Base-by-base conservation (phyloP, 2,797 vertebrate genomes). In the Anguilla marmorata region DNA sequence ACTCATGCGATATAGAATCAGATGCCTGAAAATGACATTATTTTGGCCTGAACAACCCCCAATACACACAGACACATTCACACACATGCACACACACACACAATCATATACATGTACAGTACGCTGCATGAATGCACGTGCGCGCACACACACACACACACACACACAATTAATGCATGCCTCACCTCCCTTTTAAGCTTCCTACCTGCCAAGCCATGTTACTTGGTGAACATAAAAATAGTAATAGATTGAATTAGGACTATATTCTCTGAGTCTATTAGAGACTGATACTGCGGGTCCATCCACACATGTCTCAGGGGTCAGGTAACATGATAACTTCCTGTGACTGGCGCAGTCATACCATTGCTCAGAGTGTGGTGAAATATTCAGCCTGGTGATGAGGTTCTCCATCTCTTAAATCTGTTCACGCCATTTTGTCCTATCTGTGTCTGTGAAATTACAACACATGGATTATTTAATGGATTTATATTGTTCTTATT, bases 181-280 rank as follows among this genome's bases (percentile, higher is more conserved):
- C 90, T 91, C 45, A 12, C 80, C 80, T 63, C 41, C 19, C 63
- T n/a, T 45, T 66, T 85, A 9, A 21, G 12, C n/a, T 54, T 24
- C 86, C 87, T 90, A 91, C 88, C 92, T 90, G 90, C 92, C 91
- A 88, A 90, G 93, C 94, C 91, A 92, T 83, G 92, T 94, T 95
- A 94, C 95, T 96, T 95, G 95, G 93, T 91, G 91, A 92, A 91
- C 82, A 87, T 93, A 91, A 91, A 94, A 94, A 95, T 94, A 94
- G 93, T 93, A 93, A 84, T 45, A 89, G 63, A 83, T 33, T 85
- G 82, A n/a, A 14, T 54, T 52, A 86, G 37, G n/a, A 52, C 58
- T 50, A 63, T 87, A 69, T 58, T 27, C 30, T 56, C 69, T 48
- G 45, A 24, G 66, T 69, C 16, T 16, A 19, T 86, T 86, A 72